phyloP scores from a whole-genome alignment of 2,797 vertebrate genomes.

The Sebastiscus albofasciatus region DNA sequence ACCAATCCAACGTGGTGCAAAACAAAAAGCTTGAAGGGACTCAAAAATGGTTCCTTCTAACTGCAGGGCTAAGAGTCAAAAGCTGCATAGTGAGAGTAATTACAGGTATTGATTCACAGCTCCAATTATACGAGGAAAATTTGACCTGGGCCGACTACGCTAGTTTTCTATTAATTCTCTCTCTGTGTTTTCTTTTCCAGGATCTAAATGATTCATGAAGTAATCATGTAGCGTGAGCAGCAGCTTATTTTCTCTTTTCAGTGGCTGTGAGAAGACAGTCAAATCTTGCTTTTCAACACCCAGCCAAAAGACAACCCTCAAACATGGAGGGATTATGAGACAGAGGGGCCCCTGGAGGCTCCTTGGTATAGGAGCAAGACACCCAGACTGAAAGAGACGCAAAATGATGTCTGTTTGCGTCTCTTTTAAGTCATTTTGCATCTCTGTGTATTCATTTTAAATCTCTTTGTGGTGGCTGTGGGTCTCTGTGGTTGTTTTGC shows the following conservation, averaged over 20 bases:
- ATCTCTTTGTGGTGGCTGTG: neutral
- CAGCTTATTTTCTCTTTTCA: slow-evolving; percentile 31
- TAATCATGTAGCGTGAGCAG: slow-evolving; percentile 16
- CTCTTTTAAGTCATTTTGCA: neutral
- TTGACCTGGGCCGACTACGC: slow-evolving; percentile 54
- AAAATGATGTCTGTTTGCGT: neutral
- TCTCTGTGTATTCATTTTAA: neutral
- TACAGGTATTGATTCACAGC: slow-evolving; percentile 67
- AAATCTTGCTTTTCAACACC: neutral
- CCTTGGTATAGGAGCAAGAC: neutral
- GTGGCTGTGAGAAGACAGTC: neutral
- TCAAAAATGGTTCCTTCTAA: slow-evolving; percentile 15
- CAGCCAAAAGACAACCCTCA: neutral
- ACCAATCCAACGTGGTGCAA: neutral
- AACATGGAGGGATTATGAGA: neutral
- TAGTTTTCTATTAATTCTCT: slow-evolving; percentile 64
- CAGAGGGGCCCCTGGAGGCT: fast-evolving
- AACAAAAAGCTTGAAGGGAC: slow-evolving; percentile 29
- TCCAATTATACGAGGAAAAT: slow-evolving; percentile 57
- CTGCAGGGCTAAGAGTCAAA: slow-evolving; percentile 45
- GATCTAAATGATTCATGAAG: slow-evolving; percentile 69
- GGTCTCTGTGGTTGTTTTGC: neutral
- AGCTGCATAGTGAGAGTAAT: slow-evolving; percentile 56
- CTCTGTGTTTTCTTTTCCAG: slow-evolving; percentile 59
- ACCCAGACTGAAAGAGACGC: neutral